A percentile compares a stretch with the other conserved stretches of the same genome.
These are phyloP conservation scores for Puffinus mauretanicus DNA, from an alignment of 2,113 vertebrate genomes.

Conservation along the genomic window DNA sequence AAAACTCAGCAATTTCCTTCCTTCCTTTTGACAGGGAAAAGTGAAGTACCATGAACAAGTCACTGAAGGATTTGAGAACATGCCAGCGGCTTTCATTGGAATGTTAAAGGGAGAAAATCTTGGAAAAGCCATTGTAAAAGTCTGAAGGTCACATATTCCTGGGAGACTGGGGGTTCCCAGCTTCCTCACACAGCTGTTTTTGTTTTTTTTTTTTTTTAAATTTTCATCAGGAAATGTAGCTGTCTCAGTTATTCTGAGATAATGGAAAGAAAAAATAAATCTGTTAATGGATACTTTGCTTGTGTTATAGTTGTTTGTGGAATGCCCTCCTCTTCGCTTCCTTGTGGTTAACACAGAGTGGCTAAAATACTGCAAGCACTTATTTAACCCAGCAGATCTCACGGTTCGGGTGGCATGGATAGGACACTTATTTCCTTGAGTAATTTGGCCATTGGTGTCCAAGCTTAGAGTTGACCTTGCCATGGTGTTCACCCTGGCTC, in stretches of 20 bases:
- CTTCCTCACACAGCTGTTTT: neutral
- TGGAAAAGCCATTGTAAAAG: constrained; percentile 84
- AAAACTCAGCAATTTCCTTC: neutral
- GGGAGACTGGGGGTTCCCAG: neutral
- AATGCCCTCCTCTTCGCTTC: neutral
- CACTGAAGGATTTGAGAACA: constrained; percentile 86
- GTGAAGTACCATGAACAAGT: constrained; percentile 78
- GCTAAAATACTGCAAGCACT: neutral
- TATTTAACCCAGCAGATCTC: neutral
- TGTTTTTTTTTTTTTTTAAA: too few relatives aligned
- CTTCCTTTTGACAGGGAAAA: constrained; percentile 77
- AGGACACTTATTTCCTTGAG: neutral
- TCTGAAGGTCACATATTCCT: constrained; percentile 50
- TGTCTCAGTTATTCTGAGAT: neutral
- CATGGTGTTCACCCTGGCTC: neutral
- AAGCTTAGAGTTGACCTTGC: neutral
- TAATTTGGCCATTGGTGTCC: neutral
- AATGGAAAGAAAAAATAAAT: neutral
- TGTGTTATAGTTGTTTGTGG: neutral
- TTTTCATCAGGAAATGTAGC: neutral
- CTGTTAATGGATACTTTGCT: neutral
- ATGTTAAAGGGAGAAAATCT: constrained; percentile 84
- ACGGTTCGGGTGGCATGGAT: neutral
- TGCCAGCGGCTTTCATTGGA: constrained; percentile 86
- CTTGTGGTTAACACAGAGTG: neutral